Evolutionary conservation across 1,140 invertebrate species (phyloP).

Genomic region (Lanistes nyassanus): DNA sequence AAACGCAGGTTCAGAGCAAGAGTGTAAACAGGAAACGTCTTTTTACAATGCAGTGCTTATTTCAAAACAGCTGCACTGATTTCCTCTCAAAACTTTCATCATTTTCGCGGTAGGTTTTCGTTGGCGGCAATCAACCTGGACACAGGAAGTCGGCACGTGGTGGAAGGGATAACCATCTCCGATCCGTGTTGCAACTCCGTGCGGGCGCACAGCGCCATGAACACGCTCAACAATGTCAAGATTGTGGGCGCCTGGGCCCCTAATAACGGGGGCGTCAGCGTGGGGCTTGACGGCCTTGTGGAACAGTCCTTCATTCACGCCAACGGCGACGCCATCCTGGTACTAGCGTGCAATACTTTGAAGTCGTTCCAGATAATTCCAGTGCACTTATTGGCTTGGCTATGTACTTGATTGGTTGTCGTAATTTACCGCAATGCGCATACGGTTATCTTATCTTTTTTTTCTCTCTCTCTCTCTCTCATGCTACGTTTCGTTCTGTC

Average conservation of each 20-base stretch:
- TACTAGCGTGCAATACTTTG: no score
- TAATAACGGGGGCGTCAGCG: slow-evolving; percentile 22
- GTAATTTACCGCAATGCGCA: no score
- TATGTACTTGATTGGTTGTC: no score
- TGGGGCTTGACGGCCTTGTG: slow-evolving; percentile 14
- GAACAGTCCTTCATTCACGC: slow-evolving; percentile 20
- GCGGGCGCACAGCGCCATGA: slow-evolving; percentile 12
- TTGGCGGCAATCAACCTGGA: slow-evolving; percentile 27
- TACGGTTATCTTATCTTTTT: no score
- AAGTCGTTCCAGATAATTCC: no score
- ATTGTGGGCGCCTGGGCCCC: slow-evolving; percentile 28
- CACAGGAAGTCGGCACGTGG: slow-evolving; percentile 12
- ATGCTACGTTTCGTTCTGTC: no score
- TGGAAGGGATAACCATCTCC: slow-evolving; percentile 28
- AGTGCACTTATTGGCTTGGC: no score
- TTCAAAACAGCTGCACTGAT: background rate
- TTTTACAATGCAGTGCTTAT: no score
- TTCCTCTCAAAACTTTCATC: background rate
- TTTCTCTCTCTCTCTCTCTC: no score
- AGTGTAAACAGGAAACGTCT: no score
- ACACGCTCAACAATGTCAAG: slow-evolving; percentile 26
- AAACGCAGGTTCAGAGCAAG: no score
- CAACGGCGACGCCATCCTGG: slow-evolving; percentile 27
- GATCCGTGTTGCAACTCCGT: slow-evolving; percentile 21
- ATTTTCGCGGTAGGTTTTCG: background rate